Evolutionary conservation across 2,888 invertebrate species (phyloP), one percentile per base, ranked within the genome.

Genomic region (Pantelozetes paolii): DNA sequence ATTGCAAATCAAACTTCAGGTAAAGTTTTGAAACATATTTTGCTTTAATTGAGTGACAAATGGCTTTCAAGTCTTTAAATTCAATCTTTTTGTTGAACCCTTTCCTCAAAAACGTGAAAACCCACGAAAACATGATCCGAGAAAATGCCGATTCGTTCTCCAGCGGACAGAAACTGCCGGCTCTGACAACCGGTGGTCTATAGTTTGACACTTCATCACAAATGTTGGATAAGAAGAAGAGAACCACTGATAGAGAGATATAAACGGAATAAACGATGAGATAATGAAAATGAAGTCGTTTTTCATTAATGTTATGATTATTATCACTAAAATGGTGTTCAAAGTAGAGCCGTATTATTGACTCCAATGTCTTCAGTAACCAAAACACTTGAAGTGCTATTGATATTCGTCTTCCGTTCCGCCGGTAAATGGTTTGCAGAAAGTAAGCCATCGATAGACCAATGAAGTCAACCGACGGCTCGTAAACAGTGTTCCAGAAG

Each of bases 381-480:
- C 57, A 57, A 57, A 8, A 57, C 23, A 57, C 26, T 57, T 23
- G 13, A 8, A 57, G 26, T 13, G 57, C 28, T 57, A 57, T 57
- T 57, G 57, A 57, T 8, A 57, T 57, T 8, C 57, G 57, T 57
- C 57, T 20, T 57, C 57, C 57, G 28, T 57, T 11, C 26, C 23
- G 23, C 5, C 23, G 11, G 15, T 26, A 57, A 3, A 57, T 57
- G 6, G 26, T 23, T n/a, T 23, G 57, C 57, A 57, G 20, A n/a
- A 23, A 6, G 28, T 23, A 57, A 26, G 57, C 3, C 28, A 57
- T 23, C 20, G 57, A 57, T 5, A 57, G 23, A 57, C 57, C 57
- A 23, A 23, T 57, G 5, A 57, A 57, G 15, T 57, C 57, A 15
- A 57, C 26, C 6, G 26, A 57, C 6, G 36, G 20, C 36, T 36